Percentiles rank a stretch among this genome's conserved stretches.
Conservation (phyloP, 2,888 invertebrate genomes). For the Callosobruchus maculatus region DNA sequence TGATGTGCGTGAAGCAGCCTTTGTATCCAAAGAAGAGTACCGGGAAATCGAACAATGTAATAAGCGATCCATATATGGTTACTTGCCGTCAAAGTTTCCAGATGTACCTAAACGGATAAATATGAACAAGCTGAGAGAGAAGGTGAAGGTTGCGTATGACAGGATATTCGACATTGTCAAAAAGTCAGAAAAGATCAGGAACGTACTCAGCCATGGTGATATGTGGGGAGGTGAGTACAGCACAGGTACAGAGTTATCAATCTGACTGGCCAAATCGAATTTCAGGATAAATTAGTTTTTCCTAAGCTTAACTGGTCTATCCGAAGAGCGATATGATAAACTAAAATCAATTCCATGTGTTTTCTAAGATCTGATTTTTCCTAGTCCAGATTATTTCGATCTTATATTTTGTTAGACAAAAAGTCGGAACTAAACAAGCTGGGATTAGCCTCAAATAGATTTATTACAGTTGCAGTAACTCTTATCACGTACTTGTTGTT, state of each 20-base stretch:
- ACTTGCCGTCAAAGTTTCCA: not conserved
- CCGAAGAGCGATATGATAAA: no score
- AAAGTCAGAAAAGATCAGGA: constrained; percentile 41
- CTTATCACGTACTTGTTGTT: no score
- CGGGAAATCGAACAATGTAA: not conserved
- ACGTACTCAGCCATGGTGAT: constrained; percentile 41
- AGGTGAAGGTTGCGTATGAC: constrained; percentile 1
- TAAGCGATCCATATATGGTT: not conserved
- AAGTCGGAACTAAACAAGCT: no score
- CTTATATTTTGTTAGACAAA: no score
- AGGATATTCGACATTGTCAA: constrained; percentile 19
- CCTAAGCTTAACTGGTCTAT: no score
- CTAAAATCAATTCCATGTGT: no score
- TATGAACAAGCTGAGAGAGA: constrained; percentile 14
- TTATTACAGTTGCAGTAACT: no score
- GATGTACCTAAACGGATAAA: constrained; percentile 2
- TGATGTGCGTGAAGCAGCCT: constrained; percentile 19
- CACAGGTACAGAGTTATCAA: constrained; percentile 8
- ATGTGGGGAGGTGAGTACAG: constrained; percentile 36
- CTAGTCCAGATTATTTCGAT: no score
- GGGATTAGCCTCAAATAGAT: no score
- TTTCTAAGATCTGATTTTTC: no score
- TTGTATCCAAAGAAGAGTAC: not conserved
- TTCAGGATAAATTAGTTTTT: no score
- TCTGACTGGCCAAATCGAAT: not conserved